These are phyloP conservation scores for Alligator sinensis DNA, from an alignment of 2,113 vertebrate species.

Conservation along the genomic window DNA sequence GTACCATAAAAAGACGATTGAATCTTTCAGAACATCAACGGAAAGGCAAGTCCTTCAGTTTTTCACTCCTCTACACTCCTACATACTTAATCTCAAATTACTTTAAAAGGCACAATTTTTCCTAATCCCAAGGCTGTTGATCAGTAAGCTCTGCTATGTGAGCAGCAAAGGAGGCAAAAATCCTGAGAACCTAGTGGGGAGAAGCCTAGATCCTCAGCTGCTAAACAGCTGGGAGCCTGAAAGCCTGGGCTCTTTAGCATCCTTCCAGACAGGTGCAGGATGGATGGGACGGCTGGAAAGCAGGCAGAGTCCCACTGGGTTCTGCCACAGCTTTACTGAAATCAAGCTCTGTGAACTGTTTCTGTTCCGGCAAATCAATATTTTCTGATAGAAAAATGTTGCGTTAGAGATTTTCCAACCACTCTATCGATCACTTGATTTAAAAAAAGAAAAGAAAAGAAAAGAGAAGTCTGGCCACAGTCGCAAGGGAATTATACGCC, in stretches of 20 bases:
- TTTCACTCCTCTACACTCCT: not conserved
- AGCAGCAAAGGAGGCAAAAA: fast-evolving
- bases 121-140: not conserved
- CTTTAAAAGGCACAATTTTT: not conserved
- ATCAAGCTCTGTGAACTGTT: not conserved
- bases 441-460: conserved; percentile 10
- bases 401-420: not conserved
- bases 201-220: not conserved
- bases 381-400: conserved; percentile 36
- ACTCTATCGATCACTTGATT: conserved; percentile 7
- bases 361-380: not conserved
- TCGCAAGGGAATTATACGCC: not conserved
- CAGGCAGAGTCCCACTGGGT: not conserved
- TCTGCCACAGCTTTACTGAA: not conserved
- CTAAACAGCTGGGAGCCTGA: not conserved
- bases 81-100: not conserved
- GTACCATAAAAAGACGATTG: not conserved
- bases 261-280: not conserved
- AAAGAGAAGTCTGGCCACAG: not conserved
- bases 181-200: not conserved
- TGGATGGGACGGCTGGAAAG: not conserved
- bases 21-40: not conserved
- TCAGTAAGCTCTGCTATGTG: not conserved
- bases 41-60: not conserved
- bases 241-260: not conserved